These are phyloP conservation scores for Melanostoma mellinum DNA, from an alignment of 2,888 invertebrate genomes.

Conservation along the genomic window DNA sequence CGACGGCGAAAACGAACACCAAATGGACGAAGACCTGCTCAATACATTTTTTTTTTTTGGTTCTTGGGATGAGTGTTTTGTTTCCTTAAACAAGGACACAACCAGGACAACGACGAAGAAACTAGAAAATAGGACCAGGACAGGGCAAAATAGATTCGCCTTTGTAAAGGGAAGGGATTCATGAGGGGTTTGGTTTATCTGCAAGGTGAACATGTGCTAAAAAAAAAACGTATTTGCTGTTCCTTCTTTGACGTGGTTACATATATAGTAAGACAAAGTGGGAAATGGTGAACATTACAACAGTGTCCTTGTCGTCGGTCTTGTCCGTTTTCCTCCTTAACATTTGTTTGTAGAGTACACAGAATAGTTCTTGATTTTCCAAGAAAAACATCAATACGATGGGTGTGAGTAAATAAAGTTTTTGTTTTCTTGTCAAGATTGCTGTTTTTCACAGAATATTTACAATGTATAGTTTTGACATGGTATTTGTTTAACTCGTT, in stretches of 20 bases:
- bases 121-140: conserved; percentile 23
- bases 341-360: no score
- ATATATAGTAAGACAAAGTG: conserved; percentile 40
- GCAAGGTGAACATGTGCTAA: conserved; percentile 51
- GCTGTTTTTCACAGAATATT: no score
- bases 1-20: background rate
- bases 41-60: no score
- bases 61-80: conserved; percentile 17
- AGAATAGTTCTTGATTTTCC: no score
- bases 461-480: no score
- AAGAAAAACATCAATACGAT: no score
- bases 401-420: no score
- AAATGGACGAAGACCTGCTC: background rate
- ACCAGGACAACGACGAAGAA: conserved; percentile 14
- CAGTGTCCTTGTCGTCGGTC: conserved; percentile 34
- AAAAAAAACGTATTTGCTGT: conserved; percentile 32
- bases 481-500: no score
- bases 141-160: conserved; percentile 30
- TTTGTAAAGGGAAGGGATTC: background rate
- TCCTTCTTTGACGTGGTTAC: conserved; percentile 17
- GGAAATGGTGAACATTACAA: conserved; percentile 51
- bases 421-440: no score
- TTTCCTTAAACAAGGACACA: conserved; percentile 40
- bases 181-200: conserved; percentile 3
- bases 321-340: no score